Conservation (phyloP, 2,888 invertebrate species). For the Oligia strigilis region DNA sequence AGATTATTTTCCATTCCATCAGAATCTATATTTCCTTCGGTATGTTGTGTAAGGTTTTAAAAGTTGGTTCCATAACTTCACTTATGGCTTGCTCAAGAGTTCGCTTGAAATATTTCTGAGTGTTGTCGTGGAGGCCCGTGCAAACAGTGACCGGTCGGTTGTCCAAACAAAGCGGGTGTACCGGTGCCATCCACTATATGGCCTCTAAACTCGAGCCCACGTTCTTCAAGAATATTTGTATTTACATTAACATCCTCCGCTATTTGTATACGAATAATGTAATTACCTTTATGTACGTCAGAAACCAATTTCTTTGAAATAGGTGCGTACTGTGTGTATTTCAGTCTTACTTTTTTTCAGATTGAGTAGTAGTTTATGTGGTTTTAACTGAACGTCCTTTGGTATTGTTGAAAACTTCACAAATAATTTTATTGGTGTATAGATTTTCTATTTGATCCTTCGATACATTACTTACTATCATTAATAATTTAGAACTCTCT, state of each 20-base stretch:
- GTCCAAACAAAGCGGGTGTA: constrained; percentile 83
- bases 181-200: constrained; percentile 72
- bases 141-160: constrained; percentile 89
- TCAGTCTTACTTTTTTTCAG: constrained; percentile 30
- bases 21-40: constrained; percentile 12
- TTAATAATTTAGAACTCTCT: constrained; percentile 17
- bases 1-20: constrained; percentile 5
- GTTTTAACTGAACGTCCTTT: constrained; percentile 9
- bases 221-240: constrained; percentile 81
- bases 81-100: constrained; percentile 76
- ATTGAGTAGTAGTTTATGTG: not conserved
- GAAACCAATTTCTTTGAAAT: constrained; percentile 66
- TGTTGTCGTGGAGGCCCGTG: constrained; percentile 84
- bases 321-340: constrained; percentile 22
- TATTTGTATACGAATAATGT: constrained; percentile 85
- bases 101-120: constrained; percentile 86
- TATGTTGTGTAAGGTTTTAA: constrained; percentile 61
- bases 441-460: not conserved
- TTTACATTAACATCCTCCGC: constrained; percentile 82
- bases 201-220: constrained; percentile 80
- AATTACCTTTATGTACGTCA: constrained; percentile 73
- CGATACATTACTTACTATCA: constrained; percentile 1
- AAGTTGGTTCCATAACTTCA: constrained; percentile 66
- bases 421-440: not conserved
- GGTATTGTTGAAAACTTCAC: not conserved